Percentiles rank a stretch among this genome's conserved stretches.
phyloP scores from a whole-genome alignment of 1,140 invertebrate genomes.

The Drosophila ananassae region DNA sequence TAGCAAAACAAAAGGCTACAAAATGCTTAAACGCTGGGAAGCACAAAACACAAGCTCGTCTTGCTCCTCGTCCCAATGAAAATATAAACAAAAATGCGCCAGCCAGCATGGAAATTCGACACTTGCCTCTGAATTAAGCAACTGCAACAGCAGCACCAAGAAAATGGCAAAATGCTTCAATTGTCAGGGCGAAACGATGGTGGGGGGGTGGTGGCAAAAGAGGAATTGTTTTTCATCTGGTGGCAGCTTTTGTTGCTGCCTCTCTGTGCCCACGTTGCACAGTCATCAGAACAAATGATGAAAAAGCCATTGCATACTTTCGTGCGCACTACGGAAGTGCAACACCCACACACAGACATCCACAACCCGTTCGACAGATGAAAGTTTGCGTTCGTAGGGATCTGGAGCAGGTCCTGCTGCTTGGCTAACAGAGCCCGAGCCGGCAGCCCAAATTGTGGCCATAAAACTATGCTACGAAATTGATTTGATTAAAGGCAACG shows the following conservation, averaged over 20 bases:
- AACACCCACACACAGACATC: conserved; percentile 26
- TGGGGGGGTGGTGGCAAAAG: conserved; percentile 9
- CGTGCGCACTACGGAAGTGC: conserved; percentile 75
- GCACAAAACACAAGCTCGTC: conserved; percentile 37
- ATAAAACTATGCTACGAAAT: conserved; percentile 83
- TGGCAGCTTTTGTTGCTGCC: conserved; percentile 64
- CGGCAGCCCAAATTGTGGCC: conserved; percentile 78
- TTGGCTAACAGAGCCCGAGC: conserved; percentile 13
- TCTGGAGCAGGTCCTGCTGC: conserved; percentile 2
- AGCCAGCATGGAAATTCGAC: conserved; percentile 75
- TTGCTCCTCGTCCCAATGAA: conserved; percentile 27
- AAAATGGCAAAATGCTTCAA: conserved; percentile 69
- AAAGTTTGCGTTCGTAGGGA: conserved; percentile 28
- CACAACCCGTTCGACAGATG: conserved; percentile 36
- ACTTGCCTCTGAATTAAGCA: conserved; percentile 77
- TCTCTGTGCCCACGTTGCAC: conserved; percentile 76
- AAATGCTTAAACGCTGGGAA: conserved; percentile 58
- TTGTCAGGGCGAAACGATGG: conserved; percentile 22
- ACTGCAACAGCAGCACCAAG: conserved; percentile 53
- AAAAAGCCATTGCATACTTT: conserved; percentile 82
- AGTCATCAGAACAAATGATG: conserved; percentile 76
- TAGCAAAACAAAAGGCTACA: conserved; percentile 73
- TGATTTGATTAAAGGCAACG: conserved; percentile 82
- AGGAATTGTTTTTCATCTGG: conserved; percentile 74
- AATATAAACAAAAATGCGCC: conserved; percentile 72